phyloP scores from a whole-genome alignment of 1,140 invertebrate species.

The Acromyrmex heyeri region DNA sequence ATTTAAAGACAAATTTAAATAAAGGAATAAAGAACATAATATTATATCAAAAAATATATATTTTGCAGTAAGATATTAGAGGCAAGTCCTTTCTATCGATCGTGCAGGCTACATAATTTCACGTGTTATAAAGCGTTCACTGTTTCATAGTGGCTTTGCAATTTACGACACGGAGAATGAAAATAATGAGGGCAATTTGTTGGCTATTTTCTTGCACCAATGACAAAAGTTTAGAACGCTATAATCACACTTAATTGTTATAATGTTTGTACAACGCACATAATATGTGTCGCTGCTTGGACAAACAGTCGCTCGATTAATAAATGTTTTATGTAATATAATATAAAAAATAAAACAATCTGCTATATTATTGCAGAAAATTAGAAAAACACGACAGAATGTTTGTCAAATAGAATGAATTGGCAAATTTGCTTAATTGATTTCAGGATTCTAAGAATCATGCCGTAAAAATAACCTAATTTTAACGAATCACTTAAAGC shows the following conservation, averaged over 20 bases:
- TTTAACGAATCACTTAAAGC: slow-evolving; percentile 33
- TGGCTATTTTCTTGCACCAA: neutral
- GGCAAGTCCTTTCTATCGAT: neutral
- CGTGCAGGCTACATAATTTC: neutral
- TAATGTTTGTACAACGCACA: neutral
- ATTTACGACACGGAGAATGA: neutral
- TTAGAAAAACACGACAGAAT: neutral
- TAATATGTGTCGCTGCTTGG: neutral
- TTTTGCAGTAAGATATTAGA: neutral
- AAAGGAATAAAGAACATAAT: neutral
- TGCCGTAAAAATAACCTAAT: neutral
- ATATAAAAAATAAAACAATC: neutral
- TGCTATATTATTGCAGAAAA: neutral
- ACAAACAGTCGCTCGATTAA: neutral
- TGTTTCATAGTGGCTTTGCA: neutral
- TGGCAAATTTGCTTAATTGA: slow-evolving; percentile 12
- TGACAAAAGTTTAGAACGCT: neutral
- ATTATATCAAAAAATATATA: neutral
- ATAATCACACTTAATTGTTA: neutral
- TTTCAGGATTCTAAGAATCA: neutral
- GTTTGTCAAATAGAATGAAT: neutral
- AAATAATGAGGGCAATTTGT: neutral
- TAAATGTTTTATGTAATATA: neutral
- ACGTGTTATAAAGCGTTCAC: neutral
- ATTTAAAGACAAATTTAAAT: neutral